Conservation (phyloP, 1,140 invertebrate species). For the Phenacoccus solenopsis region DNA sequence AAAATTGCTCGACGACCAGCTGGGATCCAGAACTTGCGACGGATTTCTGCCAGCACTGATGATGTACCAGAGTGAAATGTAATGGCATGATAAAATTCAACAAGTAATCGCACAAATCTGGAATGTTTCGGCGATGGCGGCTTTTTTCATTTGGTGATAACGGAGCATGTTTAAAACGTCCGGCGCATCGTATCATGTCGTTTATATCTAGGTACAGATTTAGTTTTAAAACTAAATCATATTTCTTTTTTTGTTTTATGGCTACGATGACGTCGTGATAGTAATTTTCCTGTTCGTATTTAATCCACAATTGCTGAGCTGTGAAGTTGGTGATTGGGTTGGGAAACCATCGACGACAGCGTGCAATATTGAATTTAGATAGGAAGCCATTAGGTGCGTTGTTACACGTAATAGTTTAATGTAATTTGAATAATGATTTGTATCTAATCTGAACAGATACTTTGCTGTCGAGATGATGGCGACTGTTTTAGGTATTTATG, state of each 20-base stretch:
- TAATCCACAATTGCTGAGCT: neutral
- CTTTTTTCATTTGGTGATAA: neutral
- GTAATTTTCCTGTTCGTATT: neutral
- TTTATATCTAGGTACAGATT: neutral
- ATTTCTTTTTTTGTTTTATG: neutral
- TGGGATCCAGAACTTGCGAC: neutral
- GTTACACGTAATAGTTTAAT: too few species aligned
- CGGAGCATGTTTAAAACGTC: neutral
- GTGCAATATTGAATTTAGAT: too few species aligned
- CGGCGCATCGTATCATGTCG: neutral
- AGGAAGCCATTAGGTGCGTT: too few species aligned
- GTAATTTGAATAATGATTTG: too few species aligned
- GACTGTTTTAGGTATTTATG: too few species aligned
- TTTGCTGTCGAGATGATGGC: too few species aligned
- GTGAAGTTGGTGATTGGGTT: too few species aligned
- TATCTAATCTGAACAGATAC: too few species aligned
- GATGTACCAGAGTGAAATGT: neutral
- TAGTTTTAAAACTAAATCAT: too few species aligned
- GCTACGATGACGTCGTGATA: neutral
- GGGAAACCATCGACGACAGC: too few species aligned
- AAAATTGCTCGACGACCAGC: neutral
- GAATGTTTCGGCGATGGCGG: neutral
- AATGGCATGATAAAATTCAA: neutral
- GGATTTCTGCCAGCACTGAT: neutral
- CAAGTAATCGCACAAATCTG: neutral